These are phyloP conservation scores for Gallinago jamesoni DNA, from an alignment of 2,113 vertebrate genomes.

Conservation along the genomic window DNA sequence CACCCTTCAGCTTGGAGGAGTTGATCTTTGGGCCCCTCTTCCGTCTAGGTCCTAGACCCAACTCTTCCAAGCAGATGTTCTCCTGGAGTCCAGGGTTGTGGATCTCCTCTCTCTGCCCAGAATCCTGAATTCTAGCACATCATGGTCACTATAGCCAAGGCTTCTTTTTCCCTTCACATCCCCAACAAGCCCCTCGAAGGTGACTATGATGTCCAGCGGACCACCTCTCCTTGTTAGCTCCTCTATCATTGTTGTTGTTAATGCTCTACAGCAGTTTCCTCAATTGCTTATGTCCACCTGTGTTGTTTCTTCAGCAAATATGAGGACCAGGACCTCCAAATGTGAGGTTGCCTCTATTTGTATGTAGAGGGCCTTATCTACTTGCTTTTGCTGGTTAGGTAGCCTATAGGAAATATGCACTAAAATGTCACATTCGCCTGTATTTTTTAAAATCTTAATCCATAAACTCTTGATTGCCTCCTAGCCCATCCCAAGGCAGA, in stretches of 20 bases:
- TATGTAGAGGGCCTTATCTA: neutral
- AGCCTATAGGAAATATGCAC: accelerated
- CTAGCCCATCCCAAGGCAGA: neutral
- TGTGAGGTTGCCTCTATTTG: neutral
- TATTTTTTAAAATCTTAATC: neutral
- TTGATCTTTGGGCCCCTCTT: neutral
- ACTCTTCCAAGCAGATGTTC: neutral
- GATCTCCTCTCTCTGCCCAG: neutral
- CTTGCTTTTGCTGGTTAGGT: neutral
- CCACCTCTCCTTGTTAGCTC: neutral
- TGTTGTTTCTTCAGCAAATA: neutral
- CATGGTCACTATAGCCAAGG: neutral
- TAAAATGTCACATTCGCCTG: neutral
- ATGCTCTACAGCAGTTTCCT: neutral
- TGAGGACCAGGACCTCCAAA: neutral
- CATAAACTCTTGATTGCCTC: neutral
- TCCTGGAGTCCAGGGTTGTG: neutral
- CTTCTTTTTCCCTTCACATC: neutral
- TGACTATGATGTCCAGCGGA: neutral
- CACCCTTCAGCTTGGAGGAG: neutral
- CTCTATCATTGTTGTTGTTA: neutral
- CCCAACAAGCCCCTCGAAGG: neutral
- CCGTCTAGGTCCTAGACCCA: neutral
- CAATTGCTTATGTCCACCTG: neutral
- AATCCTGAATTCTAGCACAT: neutral